Conservation (phyloP, 2,113 vertebrate species). For the Lonchura striata region DNA sequence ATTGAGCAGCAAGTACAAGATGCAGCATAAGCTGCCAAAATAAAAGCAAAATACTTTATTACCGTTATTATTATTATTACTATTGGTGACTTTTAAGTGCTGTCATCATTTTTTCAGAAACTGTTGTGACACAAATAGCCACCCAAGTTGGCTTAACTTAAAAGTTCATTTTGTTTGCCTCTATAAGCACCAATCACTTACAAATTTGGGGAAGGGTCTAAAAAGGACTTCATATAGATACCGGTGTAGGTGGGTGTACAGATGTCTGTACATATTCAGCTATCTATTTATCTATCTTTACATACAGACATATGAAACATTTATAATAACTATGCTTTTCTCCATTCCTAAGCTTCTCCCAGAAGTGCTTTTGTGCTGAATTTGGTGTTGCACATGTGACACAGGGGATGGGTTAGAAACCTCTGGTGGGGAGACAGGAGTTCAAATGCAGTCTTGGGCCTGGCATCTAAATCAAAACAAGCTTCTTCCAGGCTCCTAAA, state of each 20-base stretch:
- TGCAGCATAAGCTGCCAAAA: not conserved
- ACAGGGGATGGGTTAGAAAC: not conserved
- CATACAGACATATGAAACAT: not conserved
- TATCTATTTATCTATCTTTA: not conserved
- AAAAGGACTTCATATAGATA: not conserved
- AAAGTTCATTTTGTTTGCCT: not conserved
- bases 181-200: not conserved
- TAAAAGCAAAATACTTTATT: not conserved
- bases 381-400: not conserved
- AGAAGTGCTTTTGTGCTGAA: not conserved
- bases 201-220: not conserved
- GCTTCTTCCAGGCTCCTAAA: not conserved
- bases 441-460: not conserved
- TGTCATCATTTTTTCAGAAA: not conserved
- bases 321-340: not conserved
- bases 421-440: not conserved
- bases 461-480: not conserved
- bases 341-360: not conserved
- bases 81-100: not conserved
- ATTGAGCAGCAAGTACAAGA: not conserved
- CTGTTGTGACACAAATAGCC: not conserved
- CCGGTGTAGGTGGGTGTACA: not conserved
- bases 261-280: not conserved
- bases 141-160: not conserved
- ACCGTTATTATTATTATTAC: not conserved